Conservation (phyloP, 2,113 vertebrate species). For the Eulacestoma nigropectus region DNA sequence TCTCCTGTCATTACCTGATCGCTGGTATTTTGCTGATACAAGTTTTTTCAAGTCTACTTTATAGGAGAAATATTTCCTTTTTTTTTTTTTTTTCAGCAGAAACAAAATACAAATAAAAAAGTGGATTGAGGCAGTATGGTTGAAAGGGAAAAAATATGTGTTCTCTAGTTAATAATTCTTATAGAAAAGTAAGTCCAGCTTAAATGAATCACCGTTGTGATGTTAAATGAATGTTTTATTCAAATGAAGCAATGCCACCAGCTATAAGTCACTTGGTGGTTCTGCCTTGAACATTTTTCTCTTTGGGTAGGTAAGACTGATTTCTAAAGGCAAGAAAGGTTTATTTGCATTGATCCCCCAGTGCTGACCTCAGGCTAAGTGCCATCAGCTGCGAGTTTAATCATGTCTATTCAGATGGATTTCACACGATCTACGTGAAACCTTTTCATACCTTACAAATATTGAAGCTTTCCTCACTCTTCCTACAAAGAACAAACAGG, state of each 20-base stretch:
- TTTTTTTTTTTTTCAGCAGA: background rate
- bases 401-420: background rate
- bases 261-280: background rate
- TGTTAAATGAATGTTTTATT: background rate
- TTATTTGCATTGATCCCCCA: constrained; percentile 1
- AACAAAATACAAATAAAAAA: background rate
- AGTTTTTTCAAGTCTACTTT: background rate
- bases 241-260: background rate
- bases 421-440: background rate
- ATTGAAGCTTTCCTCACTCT: background rate
- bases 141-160: background rate
- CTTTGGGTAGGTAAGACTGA: background rate
- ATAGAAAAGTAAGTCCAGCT: background rate
- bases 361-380: background rate
- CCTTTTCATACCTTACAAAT: background rate
- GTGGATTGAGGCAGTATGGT: background rate
- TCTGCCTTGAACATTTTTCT: background rate
- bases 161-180: background rate
- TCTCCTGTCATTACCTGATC: background rate
- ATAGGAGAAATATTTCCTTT: background rate
- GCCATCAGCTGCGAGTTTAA: constrained; percentile 19
- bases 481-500: background rate
- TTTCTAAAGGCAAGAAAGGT: background rate
- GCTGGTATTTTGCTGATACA: background rate
- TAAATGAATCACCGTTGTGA: background rate